Evolutionary conservation across 2,888 invertebrate genomes (phyloP).

Genomic region (Trichopoda pennipes): DNA sequence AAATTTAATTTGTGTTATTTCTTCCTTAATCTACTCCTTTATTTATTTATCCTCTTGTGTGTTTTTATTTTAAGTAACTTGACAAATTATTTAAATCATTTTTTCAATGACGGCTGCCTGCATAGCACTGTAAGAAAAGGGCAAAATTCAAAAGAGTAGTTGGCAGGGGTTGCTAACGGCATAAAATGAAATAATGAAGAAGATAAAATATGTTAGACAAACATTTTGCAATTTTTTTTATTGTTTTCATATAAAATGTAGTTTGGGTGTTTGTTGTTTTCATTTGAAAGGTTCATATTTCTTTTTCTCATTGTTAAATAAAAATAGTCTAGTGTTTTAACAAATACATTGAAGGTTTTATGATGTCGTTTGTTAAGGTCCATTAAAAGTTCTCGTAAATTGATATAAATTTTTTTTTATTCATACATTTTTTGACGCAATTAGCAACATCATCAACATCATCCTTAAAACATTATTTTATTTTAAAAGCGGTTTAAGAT

Average conservation of each 20-base stretch:
- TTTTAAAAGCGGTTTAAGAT: conserved; percentile 14
- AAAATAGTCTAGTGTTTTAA: not conserved
- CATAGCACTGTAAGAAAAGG: not conserved
- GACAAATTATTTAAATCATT: conserved; percentile 46
- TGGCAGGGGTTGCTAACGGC: not conserved
- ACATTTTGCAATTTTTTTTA: not conserved
- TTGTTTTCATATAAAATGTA: not conserved
- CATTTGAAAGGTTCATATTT: conserved; percentile 3
- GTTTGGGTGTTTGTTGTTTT: conserved; percentile 9
- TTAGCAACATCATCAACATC: conserved; percentile 31
- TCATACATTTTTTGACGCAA: conserved; percentile 38
- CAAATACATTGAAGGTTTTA: not conserved
- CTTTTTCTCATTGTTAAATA: not conserved
- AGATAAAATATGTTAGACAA: not conserved
- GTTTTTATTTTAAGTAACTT: not conserved
- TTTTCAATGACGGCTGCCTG: conserved; percentile 1
- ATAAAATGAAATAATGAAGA: not conserved
- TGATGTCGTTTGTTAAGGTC: not conserved
- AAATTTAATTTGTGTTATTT: conserved; percentile 28
- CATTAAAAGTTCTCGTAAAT: conserved; percentile 17
- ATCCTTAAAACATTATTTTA: conserved; percentile 4
- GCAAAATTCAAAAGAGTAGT: not conserved
- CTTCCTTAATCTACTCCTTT: not conserved
- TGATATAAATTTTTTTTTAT: conserved; percentile 44
- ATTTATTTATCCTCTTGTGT: not conserved